Base-by-base conservation (phyloP, 1,140 invertebrate species). In the Drosophila mojavensis region DNA sequence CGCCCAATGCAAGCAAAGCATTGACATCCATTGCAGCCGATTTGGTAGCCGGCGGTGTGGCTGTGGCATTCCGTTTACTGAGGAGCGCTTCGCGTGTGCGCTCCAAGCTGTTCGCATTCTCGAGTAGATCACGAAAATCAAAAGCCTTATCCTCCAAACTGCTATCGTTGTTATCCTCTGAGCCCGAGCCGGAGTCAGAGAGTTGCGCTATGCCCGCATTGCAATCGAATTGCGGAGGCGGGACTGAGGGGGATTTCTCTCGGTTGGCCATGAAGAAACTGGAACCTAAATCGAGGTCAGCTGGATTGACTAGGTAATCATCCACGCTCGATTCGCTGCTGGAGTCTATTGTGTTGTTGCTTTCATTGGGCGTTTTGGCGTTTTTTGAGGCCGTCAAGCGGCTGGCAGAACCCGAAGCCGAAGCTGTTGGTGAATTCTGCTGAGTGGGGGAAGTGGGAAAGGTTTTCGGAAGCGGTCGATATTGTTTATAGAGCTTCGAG, bases 1-100 rank as follows among this genome's bases (percentile, higher is more conserved):
- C 93, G 90, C 92, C 93, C 86, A 93, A 91, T 79, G 92, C 92
- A 80, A 93, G 83, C 75, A 93, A 72, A 62, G 86, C 81, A 69
- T 91, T 79, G 60, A 93, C 91, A 85, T 93, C 90, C 77, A 80
- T 78, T 11, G 63, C 75, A 48, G 78, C 73, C 7, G 28, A 56
- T 79, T 20, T 67, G 64, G 53, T 51, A 54, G n/a, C 20, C 51
- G 78, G 59, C 15, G 79, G 54, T 10, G 79, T 63, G 30, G 67
- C 60, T 9, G 79, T 75, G 13, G 43, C 70, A 28, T 56, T 71
- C 9, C 81, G 72, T 24, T 81, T 84, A 48, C 55, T 80, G 5
- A 92, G 53, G 28, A 78, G 39, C 36, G 88, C 90, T 53, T 92
- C 80, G 50, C 90, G 86, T 3, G 81, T 85, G 50, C 88, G 79